Base-by-base conservation (phyloP, 2,797 vertebrate species). In the Cossypha caffra region DNA sequence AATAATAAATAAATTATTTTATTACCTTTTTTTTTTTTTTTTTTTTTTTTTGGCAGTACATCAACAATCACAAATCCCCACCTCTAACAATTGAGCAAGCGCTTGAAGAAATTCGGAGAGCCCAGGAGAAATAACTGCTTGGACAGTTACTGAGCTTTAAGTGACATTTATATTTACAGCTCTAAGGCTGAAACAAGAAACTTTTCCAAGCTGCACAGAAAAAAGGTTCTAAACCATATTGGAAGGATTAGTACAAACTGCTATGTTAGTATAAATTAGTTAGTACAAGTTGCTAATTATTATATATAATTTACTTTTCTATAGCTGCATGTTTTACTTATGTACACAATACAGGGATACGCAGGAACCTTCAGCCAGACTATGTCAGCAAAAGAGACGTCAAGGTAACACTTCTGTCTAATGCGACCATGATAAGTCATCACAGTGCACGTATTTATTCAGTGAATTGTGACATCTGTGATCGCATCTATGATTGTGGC, bases 21-120 rank as follows among this genome's bases (percentile, higher is more conserved):
- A 20, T 48, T 42, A 24, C 29, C 5, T 51, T 38, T 47, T 43
- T 71, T 55, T 33, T 86, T 67, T 47, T 78, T 86, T 68, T 73
- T 38, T 71, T 55, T 33, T 86, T 67, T 47, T 78, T 86, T 68
- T 73, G 12, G 10, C 96, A 99, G 99, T 98, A 97, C 67, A 98
- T 99, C 75, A 92, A 35, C 29, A 92, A 64, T 29, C 98, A 98
- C 96, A 98, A 92, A 95, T 73, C 98, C 5, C 85, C 98, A 42
- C 98, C 90, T 50, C 90, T 98, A 77, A 98, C 97, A 5, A 3
- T 97, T 85, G 97, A 98, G 81, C 93, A 98, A 4, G 98, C 98
- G 0, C 78, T 97, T 61, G 91, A 97, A 68, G 97, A 98, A 86
- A 96, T 98, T 67, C 89, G 38, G 96, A 98, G 98, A 88, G 97